Evolutionary conservation across 2,113 vertebrate genomes (phyloP).

Genomic region (Eulemur rufifrons): DNA sequence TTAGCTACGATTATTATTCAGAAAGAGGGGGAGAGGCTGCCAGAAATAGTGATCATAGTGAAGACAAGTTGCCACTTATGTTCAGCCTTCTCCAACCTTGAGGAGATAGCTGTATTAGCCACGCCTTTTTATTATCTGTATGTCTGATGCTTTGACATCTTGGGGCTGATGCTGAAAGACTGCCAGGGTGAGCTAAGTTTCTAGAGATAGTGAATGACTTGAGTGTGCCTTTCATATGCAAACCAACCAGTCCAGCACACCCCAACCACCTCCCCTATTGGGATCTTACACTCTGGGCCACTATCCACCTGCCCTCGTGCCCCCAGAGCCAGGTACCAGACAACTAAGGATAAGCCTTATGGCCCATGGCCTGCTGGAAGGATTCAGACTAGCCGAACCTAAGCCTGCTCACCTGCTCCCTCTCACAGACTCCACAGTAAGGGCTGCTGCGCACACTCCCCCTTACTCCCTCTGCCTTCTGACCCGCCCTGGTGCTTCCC

Average conservation of each 20-base stretch:
- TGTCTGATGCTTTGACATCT: background rate
- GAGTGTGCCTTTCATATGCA: background rate
- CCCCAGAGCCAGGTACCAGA: no score
- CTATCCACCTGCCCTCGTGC: no score
- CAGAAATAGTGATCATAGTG: accelerated
- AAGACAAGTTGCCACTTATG: background rate
- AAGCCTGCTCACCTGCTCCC: background rate
- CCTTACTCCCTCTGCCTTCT: background rate
- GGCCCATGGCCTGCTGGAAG: background rate
- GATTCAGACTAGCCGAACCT: background rate
- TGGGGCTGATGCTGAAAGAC: background rate
- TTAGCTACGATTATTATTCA: no score
- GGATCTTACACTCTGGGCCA: background rate
- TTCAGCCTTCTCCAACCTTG: background rate
- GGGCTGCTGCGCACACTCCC: no score
- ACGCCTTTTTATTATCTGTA: background rate
- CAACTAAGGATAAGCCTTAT: background rate
- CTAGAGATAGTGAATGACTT: background rate
- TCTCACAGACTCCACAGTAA: background rate
- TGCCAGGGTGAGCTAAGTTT: background rate
- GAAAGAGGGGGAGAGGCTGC: background rate
- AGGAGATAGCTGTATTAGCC: background rate
- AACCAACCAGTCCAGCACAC: background rate
- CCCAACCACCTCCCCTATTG: accelerated
- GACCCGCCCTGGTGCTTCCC: background rate